Evolutionary conservation across 2,888 invertebrate species (phyloP), one percentile per base, ranked within the genome.

Genomic region (Stenchaetothrips biformis): DNA sequence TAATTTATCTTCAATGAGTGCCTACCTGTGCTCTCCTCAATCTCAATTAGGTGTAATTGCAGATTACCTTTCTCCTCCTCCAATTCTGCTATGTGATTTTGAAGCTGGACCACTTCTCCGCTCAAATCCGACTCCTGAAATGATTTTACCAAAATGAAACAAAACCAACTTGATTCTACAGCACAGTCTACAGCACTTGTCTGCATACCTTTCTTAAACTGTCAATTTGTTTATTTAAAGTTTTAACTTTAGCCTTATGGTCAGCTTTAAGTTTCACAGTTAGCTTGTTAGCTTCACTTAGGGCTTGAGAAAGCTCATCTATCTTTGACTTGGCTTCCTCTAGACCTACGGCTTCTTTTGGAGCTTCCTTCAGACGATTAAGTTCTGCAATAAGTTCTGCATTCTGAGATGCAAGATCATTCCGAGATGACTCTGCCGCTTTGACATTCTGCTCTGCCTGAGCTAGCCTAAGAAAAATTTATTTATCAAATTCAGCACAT

Each of bases 41-140:
- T 92, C 88, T 94, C 94, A 84, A 94, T 92, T 86, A 95, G 90
- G 88, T 93, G 93, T 86, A 96, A 89, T 88, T 96, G 95, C 85
- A 96, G 90, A 88, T 95, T 95, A 84, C 95, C 95, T 88, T 96
- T 96, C 88, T 96, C 96, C 87, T 95, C 95, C 88, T 95, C 95
- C 83, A 97, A 87, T 85, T 95, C 94, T 18, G 93, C 93, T 82
- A 97, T 91, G 88, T 92, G 92, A 84, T 94, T 92, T 82, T 92
- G 91, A 79, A 93, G 87, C 83, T 90, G 79, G 53, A 92, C 89
- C 81, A 94, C 88, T 86, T 93, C 92, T 67, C 90, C 90, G 86
- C 93, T 92, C 18, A 90, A 86, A 85, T 93, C 93, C 67, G 91
- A 91, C 74, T 91, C 88, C 88, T 92, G 92, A 89, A 83, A 89